A percentile compares a stretch with the other conserved stretches of the same genome.
These are phyloP conservation scores for Lochmaea crataegi DNA, from an alignment of 2,888 invertebrate species.

Conservation along the genomic window DNA sequence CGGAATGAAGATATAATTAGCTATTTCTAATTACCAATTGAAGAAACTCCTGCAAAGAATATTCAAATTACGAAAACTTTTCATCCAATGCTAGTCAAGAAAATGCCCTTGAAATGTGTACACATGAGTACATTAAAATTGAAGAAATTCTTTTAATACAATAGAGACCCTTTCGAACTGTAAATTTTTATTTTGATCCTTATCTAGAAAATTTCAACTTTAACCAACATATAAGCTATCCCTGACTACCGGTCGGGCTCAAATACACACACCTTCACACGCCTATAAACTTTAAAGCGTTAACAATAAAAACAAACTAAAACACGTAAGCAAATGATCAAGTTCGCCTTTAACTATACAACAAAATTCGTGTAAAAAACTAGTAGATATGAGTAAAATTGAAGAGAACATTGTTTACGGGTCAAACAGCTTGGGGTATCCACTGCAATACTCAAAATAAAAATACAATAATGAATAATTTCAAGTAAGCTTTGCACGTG, in stretches of 20 bases:
- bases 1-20: slow-evolving; percentile 27
- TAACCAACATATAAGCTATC: slow-evolving; percentile 12
- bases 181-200: not conserved
- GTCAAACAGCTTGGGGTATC: slow-evolving; percentile 58
- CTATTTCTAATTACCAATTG: slow-evolving; percentile 11
- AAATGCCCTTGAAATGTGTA: slow-evolving; percentile 43
- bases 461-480: slow-evolving; percentile 36
- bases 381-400: slow-evolving; percentile 13
- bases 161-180: not conserved
- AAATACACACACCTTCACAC: slow-evolving; percentile 17
- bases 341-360: slow-evolving; percentile 1
- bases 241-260: slow-evolving; percentile 15
- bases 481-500: slow-evolving; percentile 11
- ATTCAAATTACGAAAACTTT: slow-evolving; percentile 12
- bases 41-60: slow-evolving; percentile 16
- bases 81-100: slow-evolving; percentile 22
- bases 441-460: slow-evolving; percentile 38
- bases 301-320: slow-evolving; percentile 25
- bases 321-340: slow-evolving; percentile 22
- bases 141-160: not conserved
- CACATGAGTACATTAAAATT: not conserved
- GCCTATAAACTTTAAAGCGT: not conserved
- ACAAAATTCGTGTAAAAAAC: slow-evolving; percentile 16
- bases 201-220: not conserved
- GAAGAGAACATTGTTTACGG: slow-evolving; percentile 46